Conservation (phyloP, 1,140 invertebrate genomes). For the Nasonia vitripennis region DNA sequence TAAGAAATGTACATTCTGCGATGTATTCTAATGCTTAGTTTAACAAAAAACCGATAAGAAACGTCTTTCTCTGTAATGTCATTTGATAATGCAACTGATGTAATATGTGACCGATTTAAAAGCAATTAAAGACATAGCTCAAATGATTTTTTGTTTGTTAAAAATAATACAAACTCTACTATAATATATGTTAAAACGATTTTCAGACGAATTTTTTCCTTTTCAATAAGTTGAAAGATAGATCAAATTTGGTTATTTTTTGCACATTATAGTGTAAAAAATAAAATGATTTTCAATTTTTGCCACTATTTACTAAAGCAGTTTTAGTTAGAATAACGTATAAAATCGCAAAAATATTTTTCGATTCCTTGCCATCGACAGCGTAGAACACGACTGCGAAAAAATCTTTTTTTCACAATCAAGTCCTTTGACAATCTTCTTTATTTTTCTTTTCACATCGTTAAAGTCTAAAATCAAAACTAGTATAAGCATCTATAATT, state of each 20-base stretch:
- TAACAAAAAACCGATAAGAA: background rate
- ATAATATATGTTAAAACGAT: background rate
- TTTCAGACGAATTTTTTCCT: no score
- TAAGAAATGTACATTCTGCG: constrained; percentile 32
- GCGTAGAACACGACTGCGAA: background rate
- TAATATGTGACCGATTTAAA: background rate
- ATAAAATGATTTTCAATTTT: background rate
- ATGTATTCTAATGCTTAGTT: background rate
- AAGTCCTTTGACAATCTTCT: background rate
- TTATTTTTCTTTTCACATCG: background rate
- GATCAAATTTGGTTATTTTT: background rate
- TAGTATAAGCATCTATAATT: background rate
- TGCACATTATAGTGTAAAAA: background rate
- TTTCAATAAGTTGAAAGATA: background rate
- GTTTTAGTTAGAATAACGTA: background rate
- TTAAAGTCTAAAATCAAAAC: constrained; percentile 9
- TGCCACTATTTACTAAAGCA: background rate
- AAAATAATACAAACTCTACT: background rate
- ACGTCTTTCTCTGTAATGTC: background rate
- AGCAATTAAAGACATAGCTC: background rate
- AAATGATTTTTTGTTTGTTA: background rate
- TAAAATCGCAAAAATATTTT: background rate
- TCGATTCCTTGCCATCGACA: background rate
- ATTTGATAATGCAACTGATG: background rate
- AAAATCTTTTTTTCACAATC: background rate